Base-by-base conservation (phyloP, 2,797 vertebrate genomes). In the Selene dorsalis region DNA sequence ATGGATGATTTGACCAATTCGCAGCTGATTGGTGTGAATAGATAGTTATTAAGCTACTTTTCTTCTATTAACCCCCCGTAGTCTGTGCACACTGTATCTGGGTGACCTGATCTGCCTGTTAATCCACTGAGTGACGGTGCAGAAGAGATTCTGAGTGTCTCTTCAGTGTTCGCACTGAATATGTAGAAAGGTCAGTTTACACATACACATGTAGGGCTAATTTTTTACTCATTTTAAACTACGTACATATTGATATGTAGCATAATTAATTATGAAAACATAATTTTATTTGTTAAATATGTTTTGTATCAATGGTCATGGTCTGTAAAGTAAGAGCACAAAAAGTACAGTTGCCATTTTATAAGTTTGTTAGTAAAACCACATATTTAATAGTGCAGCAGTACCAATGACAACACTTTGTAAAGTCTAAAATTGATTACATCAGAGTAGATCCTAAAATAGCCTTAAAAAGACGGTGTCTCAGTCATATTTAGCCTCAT, bases 1-100 rank as follows among this genome's bases (percentile, higher is more conserved):
- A 62, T 20, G 16, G 4, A 18, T 56, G 24, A 68, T 69, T 0
- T 50, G 5, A 55, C 13, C 17, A n/a, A 59, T 24, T 41, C n/a
- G 41, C 30, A 39, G n/a, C 26, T 59, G 16, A 60, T 16, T 2
- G 1, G 30, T 10, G 30, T 6, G 6, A 45, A 65, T 24, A n/a
- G 38, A 30, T 28, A 53, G 41, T 63, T 35, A 71, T 65, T 59
- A 59, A 77, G 50, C 68, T 56, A 64, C 26, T 77, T 71, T 57
- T 69, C 47, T 35, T 53, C n/a, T 32, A 12, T 45, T 55, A 39
- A 63, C 50, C 58, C 57, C 41, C 24, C 41, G 30, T 48, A 47
- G 48, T 20, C 48, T 30, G 30, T 56, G 22, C 20, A 6, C 17
- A 57, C 28, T 58, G n/a, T 28, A 52, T 43, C 32, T 69, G 17